Evolutionary conservation across 1,140 invertebrate genomes (phyloP), one percentile per base, ranked within the genome.

Genomic region (Eueides isabella): DNA sequence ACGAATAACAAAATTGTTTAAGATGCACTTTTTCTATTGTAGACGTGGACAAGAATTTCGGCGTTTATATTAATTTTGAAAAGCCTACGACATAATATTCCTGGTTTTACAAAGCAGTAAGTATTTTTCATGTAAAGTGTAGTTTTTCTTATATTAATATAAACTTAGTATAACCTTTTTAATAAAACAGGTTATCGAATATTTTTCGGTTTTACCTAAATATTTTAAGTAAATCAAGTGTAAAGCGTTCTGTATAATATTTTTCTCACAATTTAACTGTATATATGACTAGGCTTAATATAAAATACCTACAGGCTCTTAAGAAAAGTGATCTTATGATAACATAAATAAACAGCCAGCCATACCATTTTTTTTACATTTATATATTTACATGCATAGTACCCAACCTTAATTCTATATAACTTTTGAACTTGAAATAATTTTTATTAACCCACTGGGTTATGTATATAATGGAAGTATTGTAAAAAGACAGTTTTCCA

Each of bases 1-100:
- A 55, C 48, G 23, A 55, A 55, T 29, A 38, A 14, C 9, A 65
- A 73, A 67, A 67, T 48, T 29, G 29, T 48, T 16, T 62, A 71
- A 61, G 62, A 71, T 75, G 74, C 68, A 61, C 63, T 75, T 75
- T 75, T 71, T 38, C 38, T 62, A 69, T 71, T 71, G 74, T 75
- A 55, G 23, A 75, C 74, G 74, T 75, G 74, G 74, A 75, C 41
- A 23, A 29, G 61, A 70, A 61, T 44, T 41, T 62, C 55, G 30
- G 16, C 61, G 7, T 19, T 66, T 16, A 28, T 55, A 23, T n/a
- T n/a, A 35, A 28, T 35, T 23, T 26, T 55, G 41, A 35, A 30
- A 62, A 19, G 31, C 16, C n/a, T 2, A 61, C 30, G 41, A 6
- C 19, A 35, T 28, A 61, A 29, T 11, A 19, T 67, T 12, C 2